Conservation (phyloP, 2,888 invertebrate genomes). For the Falcaria lacertinaria region DNA sequence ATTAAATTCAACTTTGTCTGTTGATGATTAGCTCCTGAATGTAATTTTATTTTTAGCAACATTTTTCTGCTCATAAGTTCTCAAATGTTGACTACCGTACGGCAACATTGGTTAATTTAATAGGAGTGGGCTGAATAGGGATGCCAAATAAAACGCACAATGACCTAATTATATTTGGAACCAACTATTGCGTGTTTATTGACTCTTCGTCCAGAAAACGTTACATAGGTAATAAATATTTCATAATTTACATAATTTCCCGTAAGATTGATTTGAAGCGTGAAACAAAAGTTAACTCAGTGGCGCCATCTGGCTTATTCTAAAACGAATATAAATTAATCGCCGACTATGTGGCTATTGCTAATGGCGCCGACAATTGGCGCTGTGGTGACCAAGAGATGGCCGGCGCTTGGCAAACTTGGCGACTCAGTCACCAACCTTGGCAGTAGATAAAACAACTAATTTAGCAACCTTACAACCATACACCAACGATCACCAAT, state of each 20-base stretch:
- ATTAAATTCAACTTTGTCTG: no score
- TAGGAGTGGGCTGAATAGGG: no score
- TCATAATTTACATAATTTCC: conserved; percentile 56
- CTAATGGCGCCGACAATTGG: conserved; percentile 56
- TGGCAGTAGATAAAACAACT: conserved; percentile 17
- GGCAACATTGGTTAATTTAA: no score
- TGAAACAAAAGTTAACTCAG: conserved; percentile 63
- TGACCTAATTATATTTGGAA: conserved; percentile 62
- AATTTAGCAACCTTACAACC: conserved; percentile 10
- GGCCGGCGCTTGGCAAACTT: conserved; percentile 23
- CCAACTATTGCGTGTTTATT: conserved; percentile 81
- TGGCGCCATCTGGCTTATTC: conserved; percentile 73
- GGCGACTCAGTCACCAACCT: conserved; percentile 16
- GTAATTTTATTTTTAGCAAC: no score
- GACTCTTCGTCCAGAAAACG: conserved; percentile 74
- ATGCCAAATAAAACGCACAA: conserved; percentile 42
- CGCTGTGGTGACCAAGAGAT: conserved; percentile 27
- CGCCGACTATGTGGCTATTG: conserved; percentile 79
- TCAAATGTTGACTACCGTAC: no score
- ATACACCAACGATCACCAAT: conserved; percentile 3
- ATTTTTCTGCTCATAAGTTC: no score
- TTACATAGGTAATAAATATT: conserved; percentile 69
- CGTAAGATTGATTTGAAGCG: conserved; percentile 66
- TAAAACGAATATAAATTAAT: conserved; percentile 77
- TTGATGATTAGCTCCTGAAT: no score